phyloP scores from a whole-genome alignment of 2,113 vertebrate genomes.

The Origma solitaria region DNA sequence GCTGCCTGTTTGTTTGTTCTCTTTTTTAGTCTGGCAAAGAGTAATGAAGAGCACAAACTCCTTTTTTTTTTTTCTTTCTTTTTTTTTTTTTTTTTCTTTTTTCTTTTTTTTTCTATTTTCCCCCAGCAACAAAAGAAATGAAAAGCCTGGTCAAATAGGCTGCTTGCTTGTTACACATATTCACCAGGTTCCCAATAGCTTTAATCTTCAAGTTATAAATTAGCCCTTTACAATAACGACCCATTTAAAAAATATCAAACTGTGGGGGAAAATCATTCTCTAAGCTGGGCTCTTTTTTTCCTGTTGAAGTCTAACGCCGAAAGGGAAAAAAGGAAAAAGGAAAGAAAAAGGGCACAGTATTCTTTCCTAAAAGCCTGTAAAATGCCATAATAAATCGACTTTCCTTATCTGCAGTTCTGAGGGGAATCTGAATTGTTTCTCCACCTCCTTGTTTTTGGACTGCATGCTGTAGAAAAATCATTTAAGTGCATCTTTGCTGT shows the following conservation, averaged over 20 bases:
- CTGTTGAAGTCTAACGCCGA: background rate
- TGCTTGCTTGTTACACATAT: background rate
- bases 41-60: background rate
- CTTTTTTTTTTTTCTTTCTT: background rate
- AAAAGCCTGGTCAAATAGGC: background rate
- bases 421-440: background rate
- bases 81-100: background rate
- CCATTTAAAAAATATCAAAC: background rate
- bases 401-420: background rate
- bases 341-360: background rate
- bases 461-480: background rate
- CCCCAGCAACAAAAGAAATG: background rate
- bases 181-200: background rate
- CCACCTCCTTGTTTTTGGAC: background rate
- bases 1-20: background rate
- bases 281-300: background rate
- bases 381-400: background rate
- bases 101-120: background rate
- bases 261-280: background rate
- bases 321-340: background rate
- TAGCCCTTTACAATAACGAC: background rate
- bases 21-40: background rate
- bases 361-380: background rate
- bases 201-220: background rate
- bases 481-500: conserved; percentile 7